Conservation (phyloP, 2,888 invertebrate species). For the Stenotaenia linearis region DNA sequence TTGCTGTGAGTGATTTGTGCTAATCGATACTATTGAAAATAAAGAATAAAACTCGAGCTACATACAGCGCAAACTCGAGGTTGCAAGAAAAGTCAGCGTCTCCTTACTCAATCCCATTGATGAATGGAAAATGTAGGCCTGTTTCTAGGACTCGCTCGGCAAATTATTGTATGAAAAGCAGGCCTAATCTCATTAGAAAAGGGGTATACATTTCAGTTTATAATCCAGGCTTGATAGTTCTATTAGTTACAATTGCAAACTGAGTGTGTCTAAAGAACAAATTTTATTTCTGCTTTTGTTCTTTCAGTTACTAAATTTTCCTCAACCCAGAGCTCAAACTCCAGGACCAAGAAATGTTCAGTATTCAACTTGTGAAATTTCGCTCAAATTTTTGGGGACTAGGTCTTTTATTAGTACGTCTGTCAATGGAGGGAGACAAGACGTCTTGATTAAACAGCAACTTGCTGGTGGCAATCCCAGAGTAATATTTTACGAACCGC, state of each 20-base stretch:
- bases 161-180: not conserved
- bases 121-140: not conserved
- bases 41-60: conserved; percentile 17
- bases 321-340: not conserved
- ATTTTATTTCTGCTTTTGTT: not conserved
- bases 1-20: not conserved
- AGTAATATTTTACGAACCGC: conserved; percentile 37
- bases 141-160: not conserved
- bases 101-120: conserved; percentile 24
- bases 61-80: conserved; percentile 3
- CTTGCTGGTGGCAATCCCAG: conserved; percentile 39
- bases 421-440: conserved; percentile 31
- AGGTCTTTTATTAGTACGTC: not conserved
- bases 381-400: not conserved
- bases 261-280: not conserved
- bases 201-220: not conserved
- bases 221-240: not conserved
- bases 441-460: conserved; percentile 38
- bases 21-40: not conserved
- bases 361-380: conserved; percentile 17
- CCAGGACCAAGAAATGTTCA: conserved; percentile 15
- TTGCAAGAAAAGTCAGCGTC: not conserved
- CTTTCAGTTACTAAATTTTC: not conserved
- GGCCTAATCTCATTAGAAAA: conserved; percentile 5
- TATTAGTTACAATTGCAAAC: not conserved